These are phyloP conservation scores for Platysternon megacephalum DNA, from an alignment of 2,113 vertebrate genomes.

Conservation along the genomic window DNA sequence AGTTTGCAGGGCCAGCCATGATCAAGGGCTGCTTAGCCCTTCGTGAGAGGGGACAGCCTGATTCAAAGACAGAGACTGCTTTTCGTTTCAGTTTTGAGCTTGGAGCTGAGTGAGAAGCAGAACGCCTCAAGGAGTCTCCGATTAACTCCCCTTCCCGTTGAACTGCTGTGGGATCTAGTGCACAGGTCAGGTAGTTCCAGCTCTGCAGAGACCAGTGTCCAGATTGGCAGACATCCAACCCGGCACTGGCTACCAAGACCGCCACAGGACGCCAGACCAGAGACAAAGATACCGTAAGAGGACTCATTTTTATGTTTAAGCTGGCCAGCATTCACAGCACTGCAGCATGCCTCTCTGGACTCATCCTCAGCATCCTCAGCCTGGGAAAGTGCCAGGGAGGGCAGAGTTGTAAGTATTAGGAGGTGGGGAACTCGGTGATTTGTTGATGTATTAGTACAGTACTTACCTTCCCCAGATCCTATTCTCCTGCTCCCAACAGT, in stretches of 20 bases:
- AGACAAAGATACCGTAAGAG: background rate
- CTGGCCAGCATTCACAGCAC: too few species aligned
- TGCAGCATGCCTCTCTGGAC: too few species aligned
- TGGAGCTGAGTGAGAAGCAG: background rate
- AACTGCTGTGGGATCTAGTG: background rate
- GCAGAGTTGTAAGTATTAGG: background rate
- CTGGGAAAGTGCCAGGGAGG: background rate
- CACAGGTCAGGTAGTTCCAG: background rate
- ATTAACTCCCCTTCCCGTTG: background rate
- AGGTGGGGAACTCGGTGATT: background rate
- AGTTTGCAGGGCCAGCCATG: background rate
- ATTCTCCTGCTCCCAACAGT: background rate
- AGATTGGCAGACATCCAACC: background rate
- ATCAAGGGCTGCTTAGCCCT: background rate
- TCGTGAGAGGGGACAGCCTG: background rate
- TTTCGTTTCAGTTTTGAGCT: background rate
- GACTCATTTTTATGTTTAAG: background rate
- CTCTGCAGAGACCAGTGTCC: background rate
- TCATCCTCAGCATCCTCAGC: background rate
- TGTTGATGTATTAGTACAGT: background rate
- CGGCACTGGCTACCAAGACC: background rate
- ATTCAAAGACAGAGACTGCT: background rate
- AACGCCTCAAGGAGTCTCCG: background rate
- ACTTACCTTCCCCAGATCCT: background rate
- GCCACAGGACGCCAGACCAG: background rate